Evolutionary conservation across 2,888 invertebrate species (phyloP).

Genomic region (Hydroisotoma schaefferi): DNA sequence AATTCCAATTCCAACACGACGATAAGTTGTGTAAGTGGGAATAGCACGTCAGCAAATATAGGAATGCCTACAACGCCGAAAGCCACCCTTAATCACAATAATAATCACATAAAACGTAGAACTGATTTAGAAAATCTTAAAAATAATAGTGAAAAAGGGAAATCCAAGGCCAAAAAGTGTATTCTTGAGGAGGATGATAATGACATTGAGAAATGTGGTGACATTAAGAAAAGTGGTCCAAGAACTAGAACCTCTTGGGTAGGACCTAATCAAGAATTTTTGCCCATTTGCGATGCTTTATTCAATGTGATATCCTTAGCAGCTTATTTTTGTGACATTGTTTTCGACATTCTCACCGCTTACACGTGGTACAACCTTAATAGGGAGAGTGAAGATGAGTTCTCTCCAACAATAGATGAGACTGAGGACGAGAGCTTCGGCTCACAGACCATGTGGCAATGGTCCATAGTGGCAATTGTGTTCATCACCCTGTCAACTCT

Average conservation of each 20-base stretch:
- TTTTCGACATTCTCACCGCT: conserved; percentile 80
- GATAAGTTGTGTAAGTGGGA: conserved; percentile 36
- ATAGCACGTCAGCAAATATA: conserved; percentile 33
- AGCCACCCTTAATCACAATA: conserved; percentile 20
- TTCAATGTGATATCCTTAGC: conserved; percentile 87
- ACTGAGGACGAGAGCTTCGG: not conserved
- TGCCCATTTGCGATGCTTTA: conserved; percentile 84
- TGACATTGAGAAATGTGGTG: conserved; percentile 4
- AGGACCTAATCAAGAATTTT: conserved; percentile 61
- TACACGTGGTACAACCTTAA: conserved; percentile 73
- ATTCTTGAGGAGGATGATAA: conserved; percentile 23
- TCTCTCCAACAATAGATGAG: conserved; percentile 12
- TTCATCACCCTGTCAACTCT: conserved; percentile 38
- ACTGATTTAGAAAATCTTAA: conserved; percentile 6
- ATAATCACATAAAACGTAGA: conserved; percentile 20
- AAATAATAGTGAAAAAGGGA: conserved; percentile 7
- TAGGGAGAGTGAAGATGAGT: conserved; percentile 20
- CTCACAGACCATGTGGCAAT: conserved; percentile 32
- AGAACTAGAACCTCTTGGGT: conserved; percentile 19
- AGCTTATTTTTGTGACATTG: conserved; percentile 85
- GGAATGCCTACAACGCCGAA: conserved; percentile 25
- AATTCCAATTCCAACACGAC: conserved; percentile 33
- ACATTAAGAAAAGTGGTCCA: not conserved
- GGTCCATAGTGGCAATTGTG: conserved; percentile 37
- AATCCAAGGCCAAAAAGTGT: conserved; percentile 24